Evolutionary conservation across 2,113 vertebrate species (phyloP), one percentile per base, ranked within the genome.

Genomic region (Malurus elegans): DNA sequence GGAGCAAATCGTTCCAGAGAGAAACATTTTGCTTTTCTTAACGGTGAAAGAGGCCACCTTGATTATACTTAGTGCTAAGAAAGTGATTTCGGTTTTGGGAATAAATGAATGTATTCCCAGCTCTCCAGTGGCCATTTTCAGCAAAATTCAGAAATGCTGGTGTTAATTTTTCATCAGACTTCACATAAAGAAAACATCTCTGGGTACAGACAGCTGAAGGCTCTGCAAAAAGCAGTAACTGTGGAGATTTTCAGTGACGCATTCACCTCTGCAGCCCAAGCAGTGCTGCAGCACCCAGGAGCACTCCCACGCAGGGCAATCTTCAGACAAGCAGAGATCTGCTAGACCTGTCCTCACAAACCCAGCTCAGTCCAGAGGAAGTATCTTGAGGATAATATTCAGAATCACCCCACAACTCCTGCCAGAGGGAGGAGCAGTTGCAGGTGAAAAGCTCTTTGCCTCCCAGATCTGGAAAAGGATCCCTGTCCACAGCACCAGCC

Each of bases 401-500:
- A 57, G 58, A 58, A 66, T 53, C 62, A 45, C 18, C 66, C 86
- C 51, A 54, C 1, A 3, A 6, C 47, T 90, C 60, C 91, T 86
- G 71, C 91, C 94, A 94, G 94, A 93, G 88, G 91, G 96, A 95
- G 94, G 86, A 95, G 94, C 88, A 88, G 82, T 78, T 83, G 86
- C 56, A 86, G 86, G 79, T 78, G 51, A 86, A 96, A 95, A 90
- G 26, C 60, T 54, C 79, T 58, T 88, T 73, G n/a, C 56, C 38
- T 86, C 32, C 14, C 54, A 86, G 81, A 69, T 21, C 0, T 48
- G 65, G 54, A 61, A 86, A 83, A 58, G 38, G 18, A 83, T 95
- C 76, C 90, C 83, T 73, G 34, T 64, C 70, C 88, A 24, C n/a
- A 86, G 85, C 70, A 93, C 66, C 40, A 47, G 44, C 34, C 75